phyloP scores from a whole-genome alignment of 2,888 invertebrate species.

The Creontiades dilutus region DNA sequence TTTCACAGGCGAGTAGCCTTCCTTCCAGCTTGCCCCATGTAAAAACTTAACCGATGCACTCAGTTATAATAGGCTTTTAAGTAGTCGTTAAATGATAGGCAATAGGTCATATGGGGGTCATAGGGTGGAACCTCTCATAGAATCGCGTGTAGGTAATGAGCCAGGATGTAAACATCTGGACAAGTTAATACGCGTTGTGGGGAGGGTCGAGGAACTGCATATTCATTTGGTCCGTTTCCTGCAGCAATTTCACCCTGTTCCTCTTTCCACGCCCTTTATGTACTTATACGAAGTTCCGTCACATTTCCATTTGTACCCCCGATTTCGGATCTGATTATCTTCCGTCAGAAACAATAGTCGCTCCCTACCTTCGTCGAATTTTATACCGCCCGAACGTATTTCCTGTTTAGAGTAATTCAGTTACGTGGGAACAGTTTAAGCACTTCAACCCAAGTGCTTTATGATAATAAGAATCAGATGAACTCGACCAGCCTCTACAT shows the following conservation, averaged over 20 bases:
- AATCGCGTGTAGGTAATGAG: slow-evolving; percentile 52
- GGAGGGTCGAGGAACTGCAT: slow-evolving; percentile 15
- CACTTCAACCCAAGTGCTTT: background rate
- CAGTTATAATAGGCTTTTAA: slow-evolving; percentile 51
- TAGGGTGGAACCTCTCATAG: slow-evolving; percentile 27
- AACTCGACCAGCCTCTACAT: too few species aligned
- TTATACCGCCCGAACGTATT: slow-evolving; percentile 40
- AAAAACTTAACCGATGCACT: slow-evolving; percentile 9
- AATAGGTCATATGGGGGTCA: slow-evolving; percentile 1
- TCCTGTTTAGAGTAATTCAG: slow-evolving; percentile 45
- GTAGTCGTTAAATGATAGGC: slow-evolving; percentile 24
- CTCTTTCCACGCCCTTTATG: slow-evolving; percentile 30
- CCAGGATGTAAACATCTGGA: slow-evolving; percentile 50
- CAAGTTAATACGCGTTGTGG: background rate
- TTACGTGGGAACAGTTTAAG: slow-evolving; percentile 48
- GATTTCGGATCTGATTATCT: slow-evolving; percentile 61
- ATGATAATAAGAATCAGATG: too few species aligned
- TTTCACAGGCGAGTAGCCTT: slow-evolving; percentile 29
- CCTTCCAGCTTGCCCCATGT: slow-evolving; percentile 4
- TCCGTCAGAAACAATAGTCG: slow-evolving; percentile 48
- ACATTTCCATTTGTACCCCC: slow-evolving; percentile 33
- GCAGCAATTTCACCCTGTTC: slow-evolving; percentile 40
- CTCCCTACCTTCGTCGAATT: background rate
- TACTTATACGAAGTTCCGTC: background rate
- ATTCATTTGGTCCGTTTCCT: slow-evolving; percentile 54